A percentile compares a stretch with the other conserved stretches of the same genome.
phyloP scores from a whole-genome alignment of 2,888 invertebrate genomes.

The Belgica antarctica region DNA sequence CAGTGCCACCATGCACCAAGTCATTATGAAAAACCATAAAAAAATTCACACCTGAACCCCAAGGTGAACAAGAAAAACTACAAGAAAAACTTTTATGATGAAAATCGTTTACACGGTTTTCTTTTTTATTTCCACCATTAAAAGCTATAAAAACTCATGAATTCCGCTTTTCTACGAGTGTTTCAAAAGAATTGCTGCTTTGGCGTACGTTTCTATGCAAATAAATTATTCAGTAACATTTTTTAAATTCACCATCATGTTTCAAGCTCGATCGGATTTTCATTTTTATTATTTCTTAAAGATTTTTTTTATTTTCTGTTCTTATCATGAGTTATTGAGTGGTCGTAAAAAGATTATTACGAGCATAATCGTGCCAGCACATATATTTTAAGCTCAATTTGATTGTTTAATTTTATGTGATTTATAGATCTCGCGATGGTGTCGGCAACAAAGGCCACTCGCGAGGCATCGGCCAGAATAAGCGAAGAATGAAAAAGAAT shows the following conservation, averaged over 20 bases:
- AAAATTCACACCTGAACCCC: too few species aligned
- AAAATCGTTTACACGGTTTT: too few species aligned
- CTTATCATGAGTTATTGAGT: conserved; percentile 32
- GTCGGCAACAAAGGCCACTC: conserved; percentile 7
- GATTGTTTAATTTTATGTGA: conserved; percentile 44
- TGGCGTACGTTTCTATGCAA: conserved; percentile 7
- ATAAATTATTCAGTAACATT: conserved; percentile 21
- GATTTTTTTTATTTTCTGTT: conserved; percentile 9
- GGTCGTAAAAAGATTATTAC: conserved; percentile 26
- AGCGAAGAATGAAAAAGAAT: too few species aligned
- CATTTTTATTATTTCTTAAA: conserved; percentile 12
- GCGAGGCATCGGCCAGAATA: background rate
- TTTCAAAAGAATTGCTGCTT: too few species aligned
- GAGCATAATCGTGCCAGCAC: conserved; percentile 34
- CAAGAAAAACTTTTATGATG: too few species aligned
- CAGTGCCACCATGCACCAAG: too few species aligned
- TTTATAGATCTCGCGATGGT: conserved; percentile 37
- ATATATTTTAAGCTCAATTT: conserved; percentile 34
- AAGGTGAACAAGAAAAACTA: too few species aligned
- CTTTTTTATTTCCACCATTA: too few species aligned
- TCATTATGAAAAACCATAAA: too few species aligned
- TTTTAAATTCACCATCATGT: conserved; percentile 3
- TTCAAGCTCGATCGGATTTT: background rate
- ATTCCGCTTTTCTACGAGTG: too few species aligned
- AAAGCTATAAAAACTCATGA: too few species aligned